Base-by-base conservation (phyloP, 2,888 invertebrate genomes). In the Andrena marginata region DNA sequence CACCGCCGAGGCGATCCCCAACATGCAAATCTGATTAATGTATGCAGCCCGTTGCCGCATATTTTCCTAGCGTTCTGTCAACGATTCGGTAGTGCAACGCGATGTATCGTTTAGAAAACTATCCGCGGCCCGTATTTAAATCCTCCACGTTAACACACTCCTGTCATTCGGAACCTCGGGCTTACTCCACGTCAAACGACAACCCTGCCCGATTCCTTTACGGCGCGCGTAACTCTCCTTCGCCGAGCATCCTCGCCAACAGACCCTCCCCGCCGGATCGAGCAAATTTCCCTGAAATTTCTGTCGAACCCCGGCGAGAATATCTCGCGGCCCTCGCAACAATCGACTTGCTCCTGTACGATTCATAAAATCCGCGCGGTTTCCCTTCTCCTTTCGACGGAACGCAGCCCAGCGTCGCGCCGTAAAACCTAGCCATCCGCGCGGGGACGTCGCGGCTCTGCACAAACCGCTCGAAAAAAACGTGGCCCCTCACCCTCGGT, bases 381-480 rank as follows among this genome's bases (percentile, higher is more conserved):
- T 35, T 62, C n/a, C 33, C 35, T 63, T 5, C 10, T 35, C 20
- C 20, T 33, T 26, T 56, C 23, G 20, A 13, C 10, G 23, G 26
- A 23, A 20, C 20, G 20, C n/a, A 7, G 10, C 23, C 23, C 56
- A 10, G 56, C 56, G 56, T 26, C 23, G 0, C 69, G n/a, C 48
- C 69, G 42, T 70, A 59, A 70, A 70, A 29, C 48, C 20, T 3
- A 10, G 10, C 23, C 56, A 26, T 10, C 56, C 10, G 42, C 20
- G 23, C 51, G 31, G 2, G 13, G 8, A 16, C n/a, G 16, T 2
- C 26, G 2, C 7, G 49, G 16, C 13, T 6, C 33, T 2, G 35
- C 54, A 59, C 31, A 33, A 67, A 31, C 56, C 69, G 16, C 69
- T 26, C 35, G 56, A 33, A 26, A 69, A 8, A 42, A 56, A 69